Evolutionary conservation across 2,888 invertebrate genomes (phyloP).

Genomic region (Lasioglossum marginatum): DNA sequence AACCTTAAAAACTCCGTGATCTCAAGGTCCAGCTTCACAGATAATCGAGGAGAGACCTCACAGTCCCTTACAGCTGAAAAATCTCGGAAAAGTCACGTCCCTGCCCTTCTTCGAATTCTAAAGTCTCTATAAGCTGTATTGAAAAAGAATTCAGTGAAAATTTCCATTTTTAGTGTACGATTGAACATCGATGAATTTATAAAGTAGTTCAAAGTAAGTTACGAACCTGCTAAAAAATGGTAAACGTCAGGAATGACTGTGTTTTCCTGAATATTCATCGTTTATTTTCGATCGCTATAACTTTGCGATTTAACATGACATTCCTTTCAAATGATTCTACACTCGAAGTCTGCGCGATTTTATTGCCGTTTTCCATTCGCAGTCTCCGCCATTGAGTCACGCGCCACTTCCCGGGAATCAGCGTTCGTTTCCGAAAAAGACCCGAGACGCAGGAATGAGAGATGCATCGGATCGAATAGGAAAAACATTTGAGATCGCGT

Average conservation of each 20-base stretch:
- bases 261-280: neutral
- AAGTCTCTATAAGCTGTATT: neutral
- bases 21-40: neutral
- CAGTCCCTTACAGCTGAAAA: neutral
- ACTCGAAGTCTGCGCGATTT: neutral
- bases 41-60: neutral
- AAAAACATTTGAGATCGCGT: constrained; percentile 9
- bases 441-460: constrained; percentile 21
- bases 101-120: neutral
- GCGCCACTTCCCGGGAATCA: constrained; percentile 4
- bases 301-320: neutral
- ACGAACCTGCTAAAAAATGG: neutral
- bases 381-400: neutral
- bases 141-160: neutral
- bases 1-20: neutral
- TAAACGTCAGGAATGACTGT: neutral
- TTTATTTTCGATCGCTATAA: neutral
- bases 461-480: constrained; percentile 2
- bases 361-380: neutral
- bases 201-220: neutral
- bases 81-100: neutral
- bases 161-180: neutral
- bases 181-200: neutral
- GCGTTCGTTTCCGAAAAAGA: neutral
- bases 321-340: neutral